A percentile compares a stretch with the other conserved stretches of the same genome.
Evolutionary conservation across 2,888 invertebrate species (phyloP).

Genomic region (Platycnemis pennipes): DNA sequence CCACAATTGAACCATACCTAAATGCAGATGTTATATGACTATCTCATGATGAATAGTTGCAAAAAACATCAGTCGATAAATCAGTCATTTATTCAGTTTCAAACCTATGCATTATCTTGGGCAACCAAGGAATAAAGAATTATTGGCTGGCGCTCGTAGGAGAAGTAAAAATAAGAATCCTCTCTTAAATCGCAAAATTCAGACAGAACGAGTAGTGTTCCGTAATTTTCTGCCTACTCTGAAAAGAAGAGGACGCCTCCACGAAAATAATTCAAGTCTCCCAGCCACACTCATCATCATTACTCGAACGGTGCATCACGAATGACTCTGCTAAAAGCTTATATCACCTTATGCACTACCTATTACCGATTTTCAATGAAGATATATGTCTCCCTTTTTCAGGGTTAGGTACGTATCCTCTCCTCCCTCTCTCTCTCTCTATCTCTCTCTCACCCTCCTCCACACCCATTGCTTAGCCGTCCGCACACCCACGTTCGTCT

Average conservation of each 20-base stretch:
- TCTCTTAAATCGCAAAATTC: not conserved
- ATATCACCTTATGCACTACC: not conserved
- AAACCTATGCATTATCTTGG: too few relatives aligned
- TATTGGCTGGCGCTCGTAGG: too few relatives aligned
- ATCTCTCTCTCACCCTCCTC: not conserved
- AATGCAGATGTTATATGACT: too few relatives aligned
- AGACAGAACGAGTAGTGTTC: not conserved
- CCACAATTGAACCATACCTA: too few relatives aligned
- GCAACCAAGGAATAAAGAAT: too few relatives aligned
- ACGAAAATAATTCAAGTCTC: not conserved
- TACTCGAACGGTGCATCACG: not conserved
- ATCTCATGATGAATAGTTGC: too few relatives aligned
- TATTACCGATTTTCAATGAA: constrained; percentile 34
- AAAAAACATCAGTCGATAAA: too few relatives aligned
- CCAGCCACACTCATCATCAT: constrained; percentile 42
- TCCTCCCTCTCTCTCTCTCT: not conserved
- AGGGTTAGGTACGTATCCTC: not conserved
- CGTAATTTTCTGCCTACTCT: not conserved
- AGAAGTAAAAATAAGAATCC: too few relatives aligned
- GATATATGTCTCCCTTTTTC: not conserved
- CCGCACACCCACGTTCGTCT: not conserved
- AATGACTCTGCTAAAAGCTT: not conserved
- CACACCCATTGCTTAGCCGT: not conserved
- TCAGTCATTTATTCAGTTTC: too few relatives aligned
- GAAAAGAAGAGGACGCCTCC: not conserved